phyloP scores from a whole-genome alignment of 2,797 vertebrate genomes.

The Sebastes elongatus region DNA sequence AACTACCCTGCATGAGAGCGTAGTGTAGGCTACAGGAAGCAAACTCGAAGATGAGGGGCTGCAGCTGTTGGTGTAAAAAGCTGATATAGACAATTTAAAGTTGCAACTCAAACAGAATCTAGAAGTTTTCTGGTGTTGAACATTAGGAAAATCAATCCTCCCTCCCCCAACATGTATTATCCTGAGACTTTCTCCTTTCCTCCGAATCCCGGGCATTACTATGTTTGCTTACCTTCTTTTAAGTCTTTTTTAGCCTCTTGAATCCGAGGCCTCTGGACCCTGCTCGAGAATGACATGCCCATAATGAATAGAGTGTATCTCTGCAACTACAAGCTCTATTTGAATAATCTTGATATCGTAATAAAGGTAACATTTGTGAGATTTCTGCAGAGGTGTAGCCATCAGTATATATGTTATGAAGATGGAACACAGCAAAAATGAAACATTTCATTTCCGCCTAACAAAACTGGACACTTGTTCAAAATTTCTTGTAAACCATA shows the following conservation, averaged over 20 bases:
- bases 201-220: background rate
- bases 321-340: background rate
- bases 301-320: background rate
- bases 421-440: background rate
- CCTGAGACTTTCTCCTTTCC: slow-evolving; percentile 3
- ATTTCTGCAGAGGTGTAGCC: background rate
- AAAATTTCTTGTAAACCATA: too few relatives aligned
- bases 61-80: slow-evolving; percentile 51
- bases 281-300: background rate
- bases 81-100: slow-evolving; percentile 57
- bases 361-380: too few relatives aligned
- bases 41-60: slow-evolving; percentile 16
- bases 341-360: too few relatives aligned
- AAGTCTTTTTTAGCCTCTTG: background rate
- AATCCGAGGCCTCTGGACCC: background rate
- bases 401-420: too few relatives aligned
- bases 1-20: background rate
- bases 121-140: slow-evolving; percentile 27
- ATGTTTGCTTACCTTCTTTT: background rate
- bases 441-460: background rate
- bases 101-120: slow-evolving; percentile 47
- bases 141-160: slow-evolving; percentile 15
- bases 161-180: background rate
- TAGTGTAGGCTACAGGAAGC: slow-evolving; percentile 25
- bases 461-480: too few relatives aligned